These are phyloP conservation scores for Saguinus imperator DNA, from an alignment of 2,113 vertebrate genomes.

Conservation along the genomic window DNA sequence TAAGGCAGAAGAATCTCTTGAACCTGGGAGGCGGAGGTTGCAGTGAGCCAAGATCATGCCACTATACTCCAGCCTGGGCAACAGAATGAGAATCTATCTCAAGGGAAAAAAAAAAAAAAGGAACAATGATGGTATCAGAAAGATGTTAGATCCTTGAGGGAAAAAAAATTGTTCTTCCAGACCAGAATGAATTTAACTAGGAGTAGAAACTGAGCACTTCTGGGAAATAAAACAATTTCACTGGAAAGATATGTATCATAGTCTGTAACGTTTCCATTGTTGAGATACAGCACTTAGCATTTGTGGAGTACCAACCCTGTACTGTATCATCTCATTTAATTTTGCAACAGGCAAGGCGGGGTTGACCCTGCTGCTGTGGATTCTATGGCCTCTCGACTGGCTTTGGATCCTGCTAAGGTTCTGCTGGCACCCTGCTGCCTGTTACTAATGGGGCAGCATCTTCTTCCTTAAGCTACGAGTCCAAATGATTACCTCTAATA, in stretches of 20 bases:
- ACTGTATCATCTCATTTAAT: not conserved
- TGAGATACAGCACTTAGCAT: not conserved
- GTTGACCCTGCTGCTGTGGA: not conserved
- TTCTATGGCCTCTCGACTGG: not conserved
- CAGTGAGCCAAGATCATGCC: too few species aligned
- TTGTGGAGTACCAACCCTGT: not conserved
- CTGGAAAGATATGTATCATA: not conserved
- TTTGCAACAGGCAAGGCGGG: not conserved
- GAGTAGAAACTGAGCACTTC: not conserved
- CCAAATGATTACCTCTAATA: rapidly evolving
- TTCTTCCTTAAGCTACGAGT: not conserved
- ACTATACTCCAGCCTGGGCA: too few species aligned
- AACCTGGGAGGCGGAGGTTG: too few species aligned
- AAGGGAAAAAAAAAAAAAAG: too few species aligned
- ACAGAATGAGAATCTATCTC: too few species aligned
- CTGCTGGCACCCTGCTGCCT: not conserved
- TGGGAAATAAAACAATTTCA: not conserved
- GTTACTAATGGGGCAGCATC: not conserved
- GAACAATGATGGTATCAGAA: not conserved
- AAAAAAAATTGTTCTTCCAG: not conserved
- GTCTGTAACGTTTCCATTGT: not conserved
- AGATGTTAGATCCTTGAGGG: not conserved
- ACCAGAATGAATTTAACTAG: not conserved
- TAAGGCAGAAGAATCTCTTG: too few species aligned
- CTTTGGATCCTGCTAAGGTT: not conserved